phyloP scores from a whole-genome alignment of 2,113 vertebrate species.

The Sebastes schlegelii region DNA sequence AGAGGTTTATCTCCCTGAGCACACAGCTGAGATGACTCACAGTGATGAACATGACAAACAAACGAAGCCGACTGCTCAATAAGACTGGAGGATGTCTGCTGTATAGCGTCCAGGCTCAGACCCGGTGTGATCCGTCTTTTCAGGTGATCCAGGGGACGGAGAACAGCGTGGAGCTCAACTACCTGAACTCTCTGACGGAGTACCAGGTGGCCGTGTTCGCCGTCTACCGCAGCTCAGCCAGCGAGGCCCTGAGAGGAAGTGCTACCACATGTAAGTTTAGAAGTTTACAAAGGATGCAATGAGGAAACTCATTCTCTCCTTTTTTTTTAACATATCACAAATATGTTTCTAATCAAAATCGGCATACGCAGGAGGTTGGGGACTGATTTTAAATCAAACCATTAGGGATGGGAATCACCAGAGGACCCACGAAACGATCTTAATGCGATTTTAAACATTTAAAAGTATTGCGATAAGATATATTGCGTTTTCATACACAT shows the following conservation, averaged over 20 bases:
- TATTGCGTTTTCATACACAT: too few relatives aligned
- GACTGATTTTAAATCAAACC: too few relatives aligned
- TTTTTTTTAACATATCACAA: too few relatives aligned
- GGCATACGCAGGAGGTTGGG: too few relatives aligned
- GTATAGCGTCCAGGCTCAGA: not conserved
- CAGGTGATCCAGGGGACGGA: slow-evolving; percentile 88
- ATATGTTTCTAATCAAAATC: too few relatives aligned
- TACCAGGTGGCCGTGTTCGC: slow-evolving; percentile 97
- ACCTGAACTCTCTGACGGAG: slow-evolving; percentile 94
- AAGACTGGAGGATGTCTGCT: not conserved
- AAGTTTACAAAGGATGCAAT: too few relatives aligned
- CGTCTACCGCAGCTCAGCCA: slow-evolving; percentile 89
- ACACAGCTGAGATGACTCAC: not conserved
- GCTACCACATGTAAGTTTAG: slow-evolving; percentile 90
- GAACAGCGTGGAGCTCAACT: slow-evolving; percentile 88
- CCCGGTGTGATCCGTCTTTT: slow-evolving; percentile 8
- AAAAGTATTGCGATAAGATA: too few relatives aligned
- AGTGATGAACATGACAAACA: not conserved
- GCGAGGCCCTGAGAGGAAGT: slow-evolving; percentile 91
- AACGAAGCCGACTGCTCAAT: too few relatives aligned
- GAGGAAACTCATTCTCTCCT: too few relatives aligned
- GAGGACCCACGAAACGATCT: too few relatives aligned
- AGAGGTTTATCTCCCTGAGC: not conserved
- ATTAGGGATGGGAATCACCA: too few relatives aligned
- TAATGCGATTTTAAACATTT: too few relatives aligned